Evolutionary conservation across 2,888 invertebrate species (phyloP).

Genomic region (Harpagoxenus sublaevis): DNA sequence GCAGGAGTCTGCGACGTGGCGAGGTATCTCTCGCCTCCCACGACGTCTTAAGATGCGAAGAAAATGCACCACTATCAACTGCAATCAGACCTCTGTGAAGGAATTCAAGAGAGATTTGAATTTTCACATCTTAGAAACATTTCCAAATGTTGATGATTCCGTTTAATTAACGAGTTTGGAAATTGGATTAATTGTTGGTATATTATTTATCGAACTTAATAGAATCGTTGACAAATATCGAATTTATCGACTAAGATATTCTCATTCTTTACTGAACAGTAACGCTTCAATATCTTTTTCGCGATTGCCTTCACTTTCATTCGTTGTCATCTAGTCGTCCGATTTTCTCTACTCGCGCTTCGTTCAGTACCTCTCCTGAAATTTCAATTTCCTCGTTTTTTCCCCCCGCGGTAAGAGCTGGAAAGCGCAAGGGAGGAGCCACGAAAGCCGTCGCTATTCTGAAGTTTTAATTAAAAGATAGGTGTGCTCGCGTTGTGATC

Average conservation of each 20-base stretch:
- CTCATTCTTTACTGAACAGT: not conserved
- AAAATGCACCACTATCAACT: conserved; percentile 26
- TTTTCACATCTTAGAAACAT: not conserved
- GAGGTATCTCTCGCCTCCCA: not conserved
- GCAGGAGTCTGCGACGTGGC: conserved; percentile 23
- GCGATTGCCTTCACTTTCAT: not conserved
- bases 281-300: conserved; percentile 14
- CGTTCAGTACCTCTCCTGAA: conserved; percentile 2
- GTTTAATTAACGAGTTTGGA: not conserved
- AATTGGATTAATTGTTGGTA: not conserved
- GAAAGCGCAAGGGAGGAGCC: not conserved
- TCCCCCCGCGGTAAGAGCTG: not conserved
- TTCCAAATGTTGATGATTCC: not conserved
- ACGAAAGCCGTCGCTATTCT: conserved; percentile 44
- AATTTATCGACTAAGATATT: not conserved
- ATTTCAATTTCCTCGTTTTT: conserved; percentile 43
- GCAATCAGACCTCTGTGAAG: conserved; percentile 5
- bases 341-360: not conserved
- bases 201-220: not conserved
- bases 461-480: conserved; percentile 80
- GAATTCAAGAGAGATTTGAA: not conserved
- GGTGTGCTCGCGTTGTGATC: conserved; percentile 44
- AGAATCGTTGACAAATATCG: not conserved
- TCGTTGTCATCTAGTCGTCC: not conserved
- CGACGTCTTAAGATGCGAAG: conserved; percentile 22